Percentiles rank a stretch among this genome's conserved stretches.
phyloP scores from a whole-genome alignment of 2,113 vertebrate species.

The Callionymus lyra region DNA sequence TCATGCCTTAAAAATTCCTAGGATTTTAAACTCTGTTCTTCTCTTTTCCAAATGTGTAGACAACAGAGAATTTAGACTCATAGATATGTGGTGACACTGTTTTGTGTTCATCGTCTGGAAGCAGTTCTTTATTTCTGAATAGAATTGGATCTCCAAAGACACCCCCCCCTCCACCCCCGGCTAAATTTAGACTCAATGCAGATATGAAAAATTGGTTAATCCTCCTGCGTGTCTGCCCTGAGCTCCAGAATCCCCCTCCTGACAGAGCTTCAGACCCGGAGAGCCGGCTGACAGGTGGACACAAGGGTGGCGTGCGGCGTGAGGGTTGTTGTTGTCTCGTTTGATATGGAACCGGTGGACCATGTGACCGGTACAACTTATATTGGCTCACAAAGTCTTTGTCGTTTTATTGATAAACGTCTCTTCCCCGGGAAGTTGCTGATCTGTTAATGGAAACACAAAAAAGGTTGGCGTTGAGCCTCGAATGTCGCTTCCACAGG shows the following conservation, averaged over 20 bases:
- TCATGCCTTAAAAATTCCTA: too few relatives aligned
- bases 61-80: too few relatives aligned
- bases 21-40: too few relatives aligned
- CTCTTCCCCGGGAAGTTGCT: conserved; percentile 1
- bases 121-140: too few relatives aligned
- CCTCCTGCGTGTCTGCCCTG: conserved; percentile 17
- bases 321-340: conserved; percentile 31
- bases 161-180: too few relatives aligned
- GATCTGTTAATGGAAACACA: conserved; percentile 20
- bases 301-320: conserved; percentile 8
- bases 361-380: neutral
- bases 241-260: conserved; percentile 30
- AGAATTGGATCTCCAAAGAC: conserved; percentile 8
- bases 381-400: too few relatives aligned
- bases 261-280: conserved; percentile 31
- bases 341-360: conserved; percentile 1
- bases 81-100: too few relatives aligned
- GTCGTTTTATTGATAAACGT: too few relatives aligned
- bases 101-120: too few relatives aligned
- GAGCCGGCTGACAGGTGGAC: conserved; percentile 28
- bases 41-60: too few relatives aligned
- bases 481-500: conserved; percentile 45
- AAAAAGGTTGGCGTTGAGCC: conserved; percentile 6
- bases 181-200: conserved; percentile 34
- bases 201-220: conserved; percentile 34